Percentiles rank a stretch among this genome's conserved stretches.
phyloP scores from a whole-genome alignment of 2,113 vertebrate genomes.

The Channa argus region DNA sequence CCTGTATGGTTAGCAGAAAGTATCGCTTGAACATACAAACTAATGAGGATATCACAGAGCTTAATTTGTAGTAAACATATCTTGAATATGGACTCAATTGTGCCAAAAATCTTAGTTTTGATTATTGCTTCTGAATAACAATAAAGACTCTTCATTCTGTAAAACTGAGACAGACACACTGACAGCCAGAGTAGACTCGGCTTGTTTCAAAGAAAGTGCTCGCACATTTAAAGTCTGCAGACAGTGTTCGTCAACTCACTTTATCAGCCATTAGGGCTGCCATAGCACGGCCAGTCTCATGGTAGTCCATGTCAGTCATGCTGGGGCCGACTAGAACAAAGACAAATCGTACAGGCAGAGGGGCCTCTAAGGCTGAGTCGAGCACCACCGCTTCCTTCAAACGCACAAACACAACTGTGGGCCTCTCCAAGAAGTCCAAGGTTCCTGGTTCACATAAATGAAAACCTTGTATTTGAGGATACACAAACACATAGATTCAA shows the following conservation, averaged over 20 bases:
- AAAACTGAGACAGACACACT: no score
- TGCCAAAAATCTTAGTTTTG: no score
- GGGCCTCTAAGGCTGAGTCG: constrained; percentile 77
- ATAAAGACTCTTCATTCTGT: no score
- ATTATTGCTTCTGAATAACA: no score
- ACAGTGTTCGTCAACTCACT: constrained; percentile 74
- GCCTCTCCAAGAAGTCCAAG: constrained; percentile 82
- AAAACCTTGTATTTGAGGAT: not conserved
- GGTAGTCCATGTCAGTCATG: constrained; percentile 82
- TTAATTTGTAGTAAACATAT: no score
- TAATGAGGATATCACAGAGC: no score
- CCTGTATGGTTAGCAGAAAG: no score
- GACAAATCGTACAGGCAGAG: constrained; percentile 87
- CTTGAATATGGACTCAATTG: no score
- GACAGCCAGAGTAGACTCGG: no score
- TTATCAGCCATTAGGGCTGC: constrained; percentile 91
- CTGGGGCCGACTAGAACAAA: constrained; percentile 88
- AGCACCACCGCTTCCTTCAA: constrained; percentile 83
- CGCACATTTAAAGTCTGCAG: no score
- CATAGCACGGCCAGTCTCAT: constrained; percentile 88
- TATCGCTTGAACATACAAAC: no score
- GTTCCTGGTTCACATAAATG: constrained; percentile 68
- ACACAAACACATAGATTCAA: not conserved
- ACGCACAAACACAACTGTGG: constrained; percentile 87
- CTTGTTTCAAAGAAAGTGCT: no score